A percentile compares a stretch with the other conserved stretches of the same genome.
These are phyloP conservation scores for Aphelocoma coerulescens DNA, from an alignment of 2,113 vertebrate species.

Conservation along the genomic window DNA sequence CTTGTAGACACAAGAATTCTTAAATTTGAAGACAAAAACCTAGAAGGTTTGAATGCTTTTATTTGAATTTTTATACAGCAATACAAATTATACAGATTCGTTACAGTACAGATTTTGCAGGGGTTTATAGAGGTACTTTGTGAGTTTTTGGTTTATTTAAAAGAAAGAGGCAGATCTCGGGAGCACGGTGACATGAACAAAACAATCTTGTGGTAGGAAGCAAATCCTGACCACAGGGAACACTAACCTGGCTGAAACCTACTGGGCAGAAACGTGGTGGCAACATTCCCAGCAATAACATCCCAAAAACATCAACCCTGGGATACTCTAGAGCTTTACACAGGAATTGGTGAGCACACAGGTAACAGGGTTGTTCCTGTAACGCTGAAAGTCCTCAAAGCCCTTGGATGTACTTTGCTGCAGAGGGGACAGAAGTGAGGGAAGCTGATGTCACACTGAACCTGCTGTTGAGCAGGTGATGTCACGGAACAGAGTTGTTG, in stretches of 20 bases:
- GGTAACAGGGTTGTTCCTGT: background rate
- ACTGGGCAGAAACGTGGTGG: background rate
- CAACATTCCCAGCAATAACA: background rate
- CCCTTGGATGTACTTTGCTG: background rate
- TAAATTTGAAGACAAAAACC: background rate
- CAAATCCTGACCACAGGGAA: background rate
- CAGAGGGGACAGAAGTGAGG: background rate
- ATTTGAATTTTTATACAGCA: conserved; percentile 43
- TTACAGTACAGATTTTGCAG: conserved; percentile 45
- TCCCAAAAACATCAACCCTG: background rate
- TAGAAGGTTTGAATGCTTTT: conserved; percentile 10
- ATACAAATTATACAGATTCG: conserved; percentile 31
- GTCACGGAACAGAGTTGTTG: fast-evolving
- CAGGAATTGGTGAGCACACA: background rate
- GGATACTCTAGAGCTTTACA: background rate
- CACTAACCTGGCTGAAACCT: background rate
- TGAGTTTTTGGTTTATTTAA: conserved; percentile 52
- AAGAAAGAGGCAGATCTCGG: conserved; percentile 24
- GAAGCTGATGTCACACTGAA: background rate
- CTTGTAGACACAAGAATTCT: background rate
- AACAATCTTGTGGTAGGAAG: background rate
- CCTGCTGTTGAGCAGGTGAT: background rate
- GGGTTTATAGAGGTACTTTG: conserved; percentile 44
- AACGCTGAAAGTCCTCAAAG: background rate
- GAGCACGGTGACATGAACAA: conserved; percentile 2